Conservation (phyloP, 2,888 invertebrate genomes). For the Palloptera scutellata region DNA sequence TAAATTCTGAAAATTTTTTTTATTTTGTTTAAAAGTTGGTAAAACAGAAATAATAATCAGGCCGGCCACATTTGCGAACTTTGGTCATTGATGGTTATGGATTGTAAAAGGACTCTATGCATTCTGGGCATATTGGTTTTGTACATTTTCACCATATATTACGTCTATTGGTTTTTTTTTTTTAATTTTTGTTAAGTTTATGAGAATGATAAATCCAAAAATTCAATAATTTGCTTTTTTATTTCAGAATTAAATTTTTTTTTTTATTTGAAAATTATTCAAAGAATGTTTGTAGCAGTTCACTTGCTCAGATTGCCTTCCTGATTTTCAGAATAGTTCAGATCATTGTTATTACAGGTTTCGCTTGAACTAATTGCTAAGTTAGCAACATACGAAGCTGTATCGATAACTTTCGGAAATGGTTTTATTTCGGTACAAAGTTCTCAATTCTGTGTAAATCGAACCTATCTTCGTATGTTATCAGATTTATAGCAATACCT, state of each 20-base stretch:
- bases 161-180: too few relatives aligned
- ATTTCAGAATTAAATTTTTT: slow-evolving; percentile 40
- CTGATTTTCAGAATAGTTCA: slow-evolving; percentile 62
- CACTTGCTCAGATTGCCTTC: slow-evolving; percentile 65
- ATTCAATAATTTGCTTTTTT: slow-evolving; percentile 39
- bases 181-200: too few relatives aligned
- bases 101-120: too few relatives aligned
- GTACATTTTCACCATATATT: too few relatives aligned
- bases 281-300: slow-evolving; percentile 43
- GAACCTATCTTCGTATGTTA: slow-evolving; percentile 98
- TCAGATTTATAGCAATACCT: slow-evolving; percentile 98
- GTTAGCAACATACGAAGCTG: slow-evolving; percentile 90
- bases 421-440: slow-evolving; percentile 99
- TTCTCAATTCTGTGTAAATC: slow-evolving; percentile 98
- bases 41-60: too few relatives aligned
- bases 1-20: too few relatives aligned
- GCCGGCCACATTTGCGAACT: too few relatives aligned
- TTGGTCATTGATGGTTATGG: too few relatives aligned
- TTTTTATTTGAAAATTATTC: slow-evolving; percentile 38
- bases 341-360: slow-evolving; percentile 55
- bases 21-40: too few relatives aligned
- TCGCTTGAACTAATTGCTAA: slow-evolving; percentile 64
- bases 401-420: slow-evolving; percentile 99
- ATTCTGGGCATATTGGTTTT: too few relatives aligned
- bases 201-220: slow-evolving; percentile 41